These are phyloP conservation scores for Cheilosia vulpina DNA, from an alignment of 2,888 invertebrate genomes.

Conservation along the genomic window DNA sequence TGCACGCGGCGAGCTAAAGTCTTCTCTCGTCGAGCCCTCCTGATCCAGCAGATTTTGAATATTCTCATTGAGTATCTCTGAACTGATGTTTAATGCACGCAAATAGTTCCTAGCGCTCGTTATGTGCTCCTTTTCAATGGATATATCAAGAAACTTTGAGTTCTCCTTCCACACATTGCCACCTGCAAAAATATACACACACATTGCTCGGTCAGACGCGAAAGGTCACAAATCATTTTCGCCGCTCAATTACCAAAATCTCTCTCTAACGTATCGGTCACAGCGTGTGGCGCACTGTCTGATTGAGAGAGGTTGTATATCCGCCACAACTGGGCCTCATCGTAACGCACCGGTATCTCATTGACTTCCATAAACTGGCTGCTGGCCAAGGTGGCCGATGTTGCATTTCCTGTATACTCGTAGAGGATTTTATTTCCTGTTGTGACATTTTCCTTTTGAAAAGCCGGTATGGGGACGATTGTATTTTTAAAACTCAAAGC, in stretches of 20 bases:
- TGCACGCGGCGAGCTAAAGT: constrained; percentile 78
- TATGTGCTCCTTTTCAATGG: constrained; percentile 87
- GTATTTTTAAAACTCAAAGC: constrained; percentile 27
- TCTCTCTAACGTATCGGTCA: constrained; percentile 78
- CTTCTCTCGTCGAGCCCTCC: constrained; percentile 87
- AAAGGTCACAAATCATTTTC: not conserved
- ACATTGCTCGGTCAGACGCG: constrained; percentile 20
- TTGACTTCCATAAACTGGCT: constrained; percentile 76
- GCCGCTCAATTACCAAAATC: constrained; percentile 77
- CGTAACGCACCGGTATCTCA: constrained; percentile 79
- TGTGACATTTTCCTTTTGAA: constrained; percentile 46
- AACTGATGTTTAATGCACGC: constrained; percentile 86
- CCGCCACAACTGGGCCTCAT: constrained; percentile 81
- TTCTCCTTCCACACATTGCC: constrained; percentile 83
- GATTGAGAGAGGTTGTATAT: constrained; percentile 81
- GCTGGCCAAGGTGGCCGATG: constrained; percentile 19
- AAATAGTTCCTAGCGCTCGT: constrained; percentile 87
- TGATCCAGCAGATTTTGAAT: constrained; percentile 90
- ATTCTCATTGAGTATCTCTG: constrained; percentile 88
- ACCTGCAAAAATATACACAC: constrained; percentile 74
- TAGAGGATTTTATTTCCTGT: constrained; percentile 77
- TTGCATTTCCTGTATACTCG: constrained; percentile 62
- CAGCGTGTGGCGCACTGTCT: constrained; percentile 74
- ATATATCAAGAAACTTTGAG: constrained; percentile 86
- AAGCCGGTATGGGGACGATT: constrained; percentile 28